These are phyloP conservation scores for Arothron firmamentum DNA, from an alignment of 2,113 vertebrate species.

Conservation along the genomic window DNA sequence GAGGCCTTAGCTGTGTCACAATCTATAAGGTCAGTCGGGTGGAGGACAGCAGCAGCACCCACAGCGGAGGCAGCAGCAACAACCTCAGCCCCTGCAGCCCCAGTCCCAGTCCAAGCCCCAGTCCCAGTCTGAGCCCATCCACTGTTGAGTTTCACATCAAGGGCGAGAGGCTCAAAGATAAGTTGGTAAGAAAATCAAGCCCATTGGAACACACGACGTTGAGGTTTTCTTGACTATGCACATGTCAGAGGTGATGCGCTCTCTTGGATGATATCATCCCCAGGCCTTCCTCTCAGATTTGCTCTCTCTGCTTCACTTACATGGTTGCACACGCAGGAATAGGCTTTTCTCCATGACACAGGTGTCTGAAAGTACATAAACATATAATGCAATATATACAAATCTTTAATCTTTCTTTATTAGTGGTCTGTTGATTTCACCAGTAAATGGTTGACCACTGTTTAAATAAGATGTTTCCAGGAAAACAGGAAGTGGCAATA, in stretches of 20 bases:
- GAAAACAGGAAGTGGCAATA: too few species aligned
- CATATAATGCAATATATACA: constrained; percentile 50
- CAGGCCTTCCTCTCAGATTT: constrained; percentile 20
- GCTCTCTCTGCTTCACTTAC: constrained; percentile 24
- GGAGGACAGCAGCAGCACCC: constrained; percentile 85
- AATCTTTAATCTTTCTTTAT: too few species aligned
- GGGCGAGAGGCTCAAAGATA: constrained; percentile 98
- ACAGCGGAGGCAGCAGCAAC: constrained; percentile 62
- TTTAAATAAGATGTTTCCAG: neutral
- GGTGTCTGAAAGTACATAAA: constrained; percentile 72
- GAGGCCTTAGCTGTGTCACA: constrained; percentile 95
- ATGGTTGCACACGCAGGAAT: constrained; percentile 56
- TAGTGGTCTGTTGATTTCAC: neutral
- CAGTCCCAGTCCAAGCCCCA: constrained; percentile 58
- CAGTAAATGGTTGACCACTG: neutral
- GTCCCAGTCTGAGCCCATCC: constrained; percentile 58
- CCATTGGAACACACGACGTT: neutral
- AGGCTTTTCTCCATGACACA: constrained; percentile 59
- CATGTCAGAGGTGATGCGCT: constrained; percentile 21
- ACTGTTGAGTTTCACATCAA: constrained; percentile 88
- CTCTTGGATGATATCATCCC: constrained; percentile 44
- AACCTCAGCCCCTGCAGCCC: constrained; percentile 63
- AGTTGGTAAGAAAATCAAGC: constrained; percentile 82
- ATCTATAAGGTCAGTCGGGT: constrained; percentile 90
- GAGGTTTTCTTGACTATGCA: neutral